Evolutionary conservation across 1,140 invertebrate genomes (phyloP).

Genomic region (Pinna nobilis): DNA sequence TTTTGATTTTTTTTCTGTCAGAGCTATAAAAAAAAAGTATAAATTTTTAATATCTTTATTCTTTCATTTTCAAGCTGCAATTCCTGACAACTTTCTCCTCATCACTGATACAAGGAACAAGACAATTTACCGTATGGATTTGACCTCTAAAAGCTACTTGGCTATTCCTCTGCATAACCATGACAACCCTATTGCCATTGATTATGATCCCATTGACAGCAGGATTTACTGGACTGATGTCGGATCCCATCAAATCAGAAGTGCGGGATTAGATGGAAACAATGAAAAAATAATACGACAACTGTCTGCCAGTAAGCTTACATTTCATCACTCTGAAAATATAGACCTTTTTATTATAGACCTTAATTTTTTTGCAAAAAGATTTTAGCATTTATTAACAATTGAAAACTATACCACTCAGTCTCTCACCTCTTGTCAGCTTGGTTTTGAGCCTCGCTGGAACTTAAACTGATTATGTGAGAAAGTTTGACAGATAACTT

Average conservation of each 20-base stretch:
- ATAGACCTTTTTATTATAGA: too few relatives aligned
- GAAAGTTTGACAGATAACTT: too few relatives aligned
- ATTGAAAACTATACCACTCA: too few relatives aligned
- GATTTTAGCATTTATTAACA: too few relatives aligned
- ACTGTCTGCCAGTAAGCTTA: constrained; percentile 32
- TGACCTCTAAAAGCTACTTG: constrained; percentile 51
- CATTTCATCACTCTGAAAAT: neutral
- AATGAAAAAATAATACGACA: constrained; percentile 39
- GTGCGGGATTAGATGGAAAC: constrained; percentile 84
- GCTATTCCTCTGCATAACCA: constrained; percentile 48
- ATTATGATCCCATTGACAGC: constrained; percentile 90
- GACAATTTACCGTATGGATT: constrained; percentile 57
- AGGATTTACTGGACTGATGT: constrained; percentile 95
- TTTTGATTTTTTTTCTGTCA: neutral
- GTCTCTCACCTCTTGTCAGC: too few relatives aligned
- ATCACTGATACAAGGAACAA: constrained; percentile 53
- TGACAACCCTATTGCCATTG: constrained; percentile 84
- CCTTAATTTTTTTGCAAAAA: neutral
- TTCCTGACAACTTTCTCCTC: constrained; percentile 81
- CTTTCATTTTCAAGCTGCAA: constrained; percentile 79
- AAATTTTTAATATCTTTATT: neutral
- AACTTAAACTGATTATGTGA: too few relatives aligned
- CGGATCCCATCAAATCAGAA: constrained; percentile 83
- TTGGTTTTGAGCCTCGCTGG: too few relatives aligned
- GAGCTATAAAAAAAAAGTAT: neutral